These are phyloP conservation scores for Morone chrysops DNA, from an alignment of 2,113 vertebrate genomes.

Conservation along the genomic window DNA sequence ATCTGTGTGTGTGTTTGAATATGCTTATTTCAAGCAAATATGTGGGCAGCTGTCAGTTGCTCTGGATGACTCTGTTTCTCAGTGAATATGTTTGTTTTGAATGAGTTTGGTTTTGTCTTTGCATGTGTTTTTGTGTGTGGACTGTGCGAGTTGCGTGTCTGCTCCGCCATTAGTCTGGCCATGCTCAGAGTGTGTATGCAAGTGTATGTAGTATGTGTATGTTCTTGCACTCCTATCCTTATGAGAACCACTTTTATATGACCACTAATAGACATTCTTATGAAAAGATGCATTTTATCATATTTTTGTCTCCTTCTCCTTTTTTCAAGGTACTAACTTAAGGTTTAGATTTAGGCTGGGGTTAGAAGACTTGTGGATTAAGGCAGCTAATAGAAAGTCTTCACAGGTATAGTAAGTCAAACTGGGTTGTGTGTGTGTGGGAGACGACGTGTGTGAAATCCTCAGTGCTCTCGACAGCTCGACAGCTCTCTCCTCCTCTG, in stretches of 20 bases:
- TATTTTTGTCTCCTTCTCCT: not conserved
- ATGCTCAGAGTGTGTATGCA: not conserved
- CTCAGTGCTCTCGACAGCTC: slow-evolving; percentile 64
- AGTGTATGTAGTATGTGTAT: not conserved
- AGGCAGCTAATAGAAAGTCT: slow-evolving; percentile 23
- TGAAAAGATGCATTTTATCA: not conserved
- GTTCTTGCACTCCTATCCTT: not conserved
- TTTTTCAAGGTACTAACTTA: not conserved
- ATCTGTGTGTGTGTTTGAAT: slow-evolving; percentile 58
- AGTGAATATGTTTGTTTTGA: slow-evolving; percentile 42
- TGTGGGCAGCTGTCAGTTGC: slow-evolving; percentile 71
- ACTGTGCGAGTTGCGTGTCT: slow-evolving; percentile 14
- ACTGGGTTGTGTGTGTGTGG: slow-evolving; percentile 23
- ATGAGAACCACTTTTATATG: not conserved
- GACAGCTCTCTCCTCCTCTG: slow-evolving; percentile 80
- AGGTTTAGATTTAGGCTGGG: not conserved
- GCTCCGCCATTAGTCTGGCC: not conserved
- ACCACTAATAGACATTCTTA: not conserved
- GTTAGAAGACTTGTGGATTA: not conserved
- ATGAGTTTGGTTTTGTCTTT: slow-evolving; percentile 37
- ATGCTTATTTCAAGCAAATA: slow-evolving; percentile 64
- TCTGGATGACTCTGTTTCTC: slow-evolving; percentile 42
- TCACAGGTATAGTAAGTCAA: slow-evolving; percentile 25
- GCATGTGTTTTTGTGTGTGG: slow-evolving; percentile 19
- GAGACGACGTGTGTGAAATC: slow-evolving; percentile 29